Conservation (phyloP, 2,797 vertebrate species). For the Uromys caudimaculatus region DNA sequence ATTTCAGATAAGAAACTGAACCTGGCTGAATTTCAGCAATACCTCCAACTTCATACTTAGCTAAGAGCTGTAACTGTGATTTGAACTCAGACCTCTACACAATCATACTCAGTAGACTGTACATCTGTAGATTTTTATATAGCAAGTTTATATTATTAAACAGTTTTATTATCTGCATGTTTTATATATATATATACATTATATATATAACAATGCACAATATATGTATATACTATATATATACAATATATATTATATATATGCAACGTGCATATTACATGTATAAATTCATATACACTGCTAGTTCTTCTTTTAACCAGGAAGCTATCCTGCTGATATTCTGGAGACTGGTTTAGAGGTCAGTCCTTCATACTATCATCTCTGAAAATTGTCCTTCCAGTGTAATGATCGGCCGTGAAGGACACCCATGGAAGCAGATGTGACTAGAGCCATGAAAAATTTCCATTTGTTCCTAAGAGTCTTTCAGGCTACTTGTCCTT, state of each 20-base stretch:
- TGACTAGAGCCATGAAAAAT: conserved; percentile 62
- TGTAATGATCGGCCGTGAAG: conserved; percentile 66
- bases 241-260: neutral
- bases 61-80: neutral
- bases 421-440: conserved; percentile 60
- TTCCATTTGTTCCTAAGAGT: conserved; percentile 67
- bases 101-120: neutral
- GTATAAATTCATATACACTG: neutral
- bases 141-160: neutral
- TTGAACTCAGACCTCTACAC: neutral
- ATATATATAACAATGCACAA: neutral
- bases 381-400: conserved; percentile 58
- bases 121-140: neutral
- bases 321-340: neutral
- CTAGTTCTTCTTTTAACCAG: neutral
- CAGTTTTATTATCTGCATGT: neutral
- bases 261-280: neutral
- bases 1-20: conserved; percentile 37
- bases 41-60: neutral
- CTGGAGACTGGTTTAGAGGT: conserved; percentile 10
- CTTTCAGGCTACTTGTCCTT: neutral
- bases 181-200: neutral
- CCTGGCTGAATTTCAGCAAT: neutral
- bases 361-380: neutral
- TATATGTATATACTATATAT: neutral